Evolutionary conservation across 2,888 invertebrate species (phyloP), one percentile per base, ranked within the genome.

Genomic region (Ferrisia virgata): DNA sequence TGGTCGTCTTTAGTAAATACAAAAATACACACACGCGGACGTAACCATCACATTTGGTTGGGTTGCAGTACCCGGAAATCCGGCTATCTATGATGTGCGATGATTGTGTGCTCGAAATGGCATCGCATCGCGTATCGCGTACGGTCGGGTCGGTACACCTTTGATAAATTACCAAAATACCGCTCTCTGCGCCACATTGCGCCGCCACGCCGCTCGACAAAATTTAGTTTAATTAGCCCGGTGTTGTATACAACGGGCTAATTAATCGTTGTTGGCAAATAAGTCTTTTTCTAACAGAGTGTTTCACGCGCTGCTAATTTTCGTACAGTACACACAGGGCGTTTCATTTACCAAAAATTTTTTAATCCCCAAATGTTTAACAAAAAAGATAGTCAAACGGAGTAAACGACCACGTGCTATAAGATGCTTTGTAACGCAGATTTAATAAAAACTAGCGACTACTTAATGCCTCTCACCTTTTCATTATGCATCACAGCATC

Each of bases 211-310:
- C 47, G 4, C 18, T 18, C 18, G 3, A n/a, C n/a, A 28, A 64
- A 31, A 72, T 33, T 72, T 9, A 15, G 31, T 72, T 72, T 72
- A 72, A 72, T 72, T 72, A 72, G 72, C 33, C 8, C 72, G 72
- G 33, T 53, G 80, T n/a, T n/a, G n/a, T n/a, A n/a, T 79, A 64
- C 47, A 8, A 6, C 9, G 47, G 47, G 33, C 25, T 36, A 81
- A 81, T 81, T 81, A 81, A 81, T 81, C 47, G 64, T 64, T 81
- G 47, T 81, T 81, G 81, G 81, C 81, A 81, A 18, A 81, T 31
- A 31, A 2, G 18, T 47, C 9, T 47, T 47, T 11, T 79, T 6
- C 5, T n/a, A n/a, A n/a, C 9, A 18, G 31, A 79, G 33, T 18
- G 79, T 40, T 79, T 79, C 28, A 43, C 79, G 79, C 40, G 25